These are phyloP conservation scores for Andrena hattorfiana DNA, from an alignment of 2,888 invertebrate genomes.

Conservation along the genomic window DNA sequence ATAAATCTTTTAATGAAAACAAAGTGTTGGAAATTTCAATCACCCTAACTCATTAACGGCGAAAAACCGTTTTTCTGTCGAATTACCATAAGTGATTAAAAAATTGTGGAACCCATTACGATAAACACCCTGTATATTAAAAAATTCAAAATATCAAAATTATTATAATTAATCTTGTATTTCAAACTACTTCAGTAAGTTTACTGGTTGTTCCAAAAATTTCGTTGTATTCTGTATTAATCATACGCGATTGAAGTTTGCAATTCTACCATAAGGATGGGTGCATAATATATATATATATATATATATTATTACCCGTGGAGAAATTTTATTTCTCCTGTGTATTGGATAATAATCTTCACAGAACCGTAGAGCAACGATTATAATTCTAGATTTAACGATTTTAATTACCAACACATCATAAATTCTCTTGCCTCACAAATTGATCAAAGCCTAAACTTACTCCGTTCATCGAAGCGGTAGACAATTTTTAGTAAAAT, in stretches of 20 bases:
- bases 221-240: slow-evolving; percentile 7
- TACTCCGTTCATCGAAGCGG: not conserved
- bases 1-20: too few relatives aligned
- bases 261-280: slow-evolving; percentile 22
- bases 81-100: too few relatives aligned
- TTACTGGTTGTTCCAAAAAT: not conserved
- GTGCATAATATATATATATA: slow-evolving; percentile 45
- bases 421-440: not conserved
- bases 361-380: not conserved
- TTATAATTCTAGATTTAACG: not conserved
- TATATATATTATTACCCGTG: slow-evolving; percentile 16
- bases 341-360: not conserved
- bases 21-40: too few relatives aligned
- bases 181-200: not conserved
- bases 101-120: too few relatives aligned
- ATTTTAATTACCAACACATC: not conserved
- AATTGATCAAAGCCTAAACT: not conserved
- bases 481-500: not conserved
- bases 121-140: not conserved
- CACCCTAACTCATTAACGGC: too few relatives aligned
- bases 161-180: not conserved
- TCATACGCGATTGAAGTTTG: slow-evolving; percentile 42
- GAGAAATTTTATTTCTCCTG: slow-evolving; percentile 29
- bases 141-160: not conserved
- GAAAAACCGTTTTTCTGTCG: too few relatives aligned